Evolutionary conservation across 23 tunicate genomes (phyloP), one percentile per base, ranked within the genome.

Genomic region (Diplosoma virens): DNA sequence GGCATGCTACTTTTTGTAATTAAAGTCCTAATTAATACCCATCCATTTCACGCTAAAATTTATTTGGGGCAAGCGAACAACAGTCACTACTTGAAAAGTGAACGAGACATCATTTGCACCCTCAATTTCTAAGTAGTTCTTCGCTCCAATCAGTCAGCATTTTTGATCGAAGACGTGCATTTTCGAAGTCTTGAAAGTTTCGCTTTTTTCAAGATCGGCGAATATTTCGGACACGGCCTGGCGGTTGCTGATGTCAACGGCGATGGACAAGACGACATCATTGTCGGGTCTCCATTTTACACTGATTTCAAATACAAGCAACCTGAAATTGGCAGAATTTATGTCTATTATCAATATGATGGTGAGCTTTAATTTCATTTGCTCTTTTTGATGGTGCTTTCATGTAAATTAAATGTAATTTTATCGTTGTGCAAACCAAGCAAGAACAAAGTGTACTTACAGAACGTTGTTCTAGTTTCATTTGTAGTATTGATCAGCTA

Each of bases 221-320:
- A 85, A 81, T 85, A 81, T 55, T 92, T 92, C 48, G 97, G 97
- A 0, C 52, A 81, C 29, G 83, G 84, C 1, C 47, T 92, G 22
- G 97, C 80, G 11, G 78, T 77, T 7, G 84, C 76, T 3, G 97
- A 92, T 61, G 30, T 92, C 36, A 92, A 92, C 72, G 66, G 36
- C 16, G 97, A 92, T 60, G 81, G 75, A 1, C 66, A 85, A 22
- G 91, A 85, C 68, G 97, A 92, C 37, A 47, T 92, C 52, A 76
- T 92, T 48, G 76, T 92, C 33, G 97, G 97, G 28, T 82, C 93
- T 24, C 97, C 97, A 21, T 71, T 84, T 1, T 86, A 80, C 34
- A 66, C 81, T 25, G 82, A 68, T 37, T 22, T 55, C 22, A 47
- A 33, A 18, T 64, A 60, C 45, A 84, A 84, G 52, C 56, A 36